Evolutionary conservation across 2,888 invertebrate genomes (phyloP), one percentile per base, ranked within the genome.

Genomic region (Pemphredon lugubris): DNA sequence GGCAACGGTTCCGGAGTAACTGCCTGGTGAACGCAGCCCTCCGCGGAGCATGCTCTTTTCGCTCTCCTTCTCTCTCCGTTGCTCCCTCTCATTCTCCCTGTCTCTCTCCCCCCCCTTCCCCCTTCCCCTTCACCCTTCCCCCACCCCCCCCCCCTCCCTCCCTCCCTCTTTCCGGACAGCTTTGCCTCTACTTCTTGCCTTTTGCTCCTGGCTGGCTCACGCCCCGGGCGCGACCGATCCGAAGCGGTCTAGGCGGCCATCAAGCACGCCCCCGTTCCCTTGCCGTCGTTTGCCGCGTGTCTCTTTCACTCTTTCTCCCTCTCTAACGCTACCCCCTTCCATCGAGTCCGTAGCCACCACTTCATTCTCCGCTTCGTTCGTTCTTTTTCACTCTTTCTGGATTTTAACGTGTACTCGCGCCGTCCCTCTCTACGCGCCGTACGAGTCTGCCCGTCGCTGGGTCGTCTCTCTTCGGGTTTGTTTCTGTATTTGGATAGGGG

Each of bases 1-100:
- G 89, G 88, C 89, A 88, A 89, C 89, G 88, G 89, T 88, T 88
- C 88, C 87, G 86, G 87, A 89, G 87, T 88, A 87, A 89, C 89
- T 89, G 89, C 82, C 83, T 79, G 84, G 79, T 78, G 82, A 73
- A 70, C 82, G 81, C 77, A 77, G 80, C 77, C 84, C 85, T 82
- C 79, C 80, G 54, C 82, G 64, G 57, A 65, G 66, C 73, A 59
- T 66, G 65, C 73, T 76, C 64, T 60, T 63, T 66, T 61, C 67
- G 55, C 54, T 37, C 58, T 11, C n/a, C n/a, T 53, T 23, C 48
- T 60, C 45, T 50, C 50, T 51, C 40, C 60, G 30, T n/a, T 45
- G 20, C 44, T 60, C 37, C 42, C 26, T 37, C 45, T 11, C 32
- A 5, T 34, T 34, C 34, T 16, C 7, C n/a, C 59, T 48, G 42